Base-by-base conservation (phyloP, 2,888 invertebrate species). In the Stratiomys singularior region DNA sequence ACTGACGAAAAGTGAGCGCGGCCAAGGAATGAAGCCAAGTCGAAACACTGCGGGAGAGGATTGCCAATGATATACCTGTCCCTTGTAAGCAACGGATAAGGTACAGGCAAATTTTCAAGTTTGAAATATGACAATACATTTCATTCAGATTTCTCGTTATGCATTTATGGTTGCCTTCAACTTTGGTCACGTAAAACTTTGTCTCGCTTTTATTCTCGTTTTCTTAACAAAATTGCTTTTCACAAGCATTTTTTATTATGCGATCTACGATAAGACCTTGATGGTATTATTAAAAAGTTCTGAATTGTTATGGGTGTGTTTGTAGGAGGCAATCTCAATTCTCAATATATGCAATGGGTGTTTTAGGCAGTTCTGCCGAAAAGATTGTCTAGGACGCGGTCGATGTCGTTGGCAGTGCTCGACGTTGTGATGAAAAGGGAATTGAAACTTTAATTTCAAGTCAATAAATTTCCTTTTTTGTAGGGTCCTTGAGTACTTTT, bases 81-180 rank as follows among this genome's bases (percentile, higher is more conserved):
- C 47, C 47, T 52, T 15, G 44, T 67, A 67, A 25, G 27, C 5
- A 13, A 23, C 7, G 15, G 37, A n/a, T 30, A 5, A 13, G 25
- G 37, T 4, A 13, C 5, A 9, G 52, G 71, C 52, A 52, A 47
- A 47, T 71, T 71, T 28, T 47, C 71, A 71, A 52, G 37, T 52
- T 25, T 47, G 71, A 71, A 71, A 52, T 71, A 52, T 52, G 27
- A 71, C 52, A 71, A 52, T 71, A 66, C 30, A 44, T 66, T 66
- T 37, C 52, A 47, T 71, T 71, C 47, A 71, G 71, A 71, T 71
- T 71, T 71, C 47, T 52, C 71, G 71, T 71, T 71, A 71, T 71
- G 71, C 71, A 52, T 71, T 71, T 71, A 71, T 71, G 52, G 71
- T 44, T 52, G 47, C 52, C 52, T 71, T 71, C 27, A 69, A 71